Evolutionary conservation across 2,113 vertebrate genomes (phyloP), one percentile per base, ranked within the genome.

Genomic region (Daubentonia madagascariensis): DNA sequence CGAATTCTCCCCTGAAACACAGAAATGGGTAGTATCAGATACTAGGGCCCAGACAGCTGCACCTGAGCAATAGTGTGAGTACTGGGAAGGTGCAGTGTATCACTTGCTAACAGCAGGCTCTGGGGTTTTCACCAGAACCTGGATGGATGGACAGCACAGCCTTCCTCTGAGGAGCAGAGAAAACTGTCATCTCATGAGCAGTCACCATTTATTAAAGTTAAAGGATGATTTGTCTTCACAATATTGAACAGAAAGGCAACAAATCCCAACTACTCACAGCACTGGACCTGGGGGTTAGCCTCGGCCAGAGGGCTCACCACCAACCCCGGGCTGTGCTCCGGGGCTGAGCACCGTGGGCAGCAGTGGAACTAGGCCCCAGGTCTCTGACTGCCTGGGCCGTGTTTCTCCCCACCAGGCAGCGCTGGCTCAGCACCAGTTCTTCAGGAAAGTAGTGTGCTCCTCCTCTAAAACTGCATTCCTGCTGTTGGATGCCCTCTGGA

Each of bases 1-100:
- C 99, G 6, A 98, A 98, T 63, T 99, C 99, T 59, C 99, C 99
- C 99, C 99, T 99, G 95, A 67, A 98, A 98, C 96, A 98, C 57
- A 68, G 96, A 97, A 98, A 80, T 1, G 28, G n/a, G n/a, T 22
- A 43, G 54, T 1, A 18, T 97, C 40, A 91, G 91, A 65, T 8
- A 59, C 25, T 35, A 1, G 28, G 45, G 48, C 18, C 43, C 17
- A 3, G 17, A 9, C 17, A 22, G 70, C 70, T 11, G 4, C 8
- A 6, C 6, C 6, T 32, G 32, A 48, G 52, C 4, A 6, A 30
- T 0, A 14, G 6, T 7, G 0, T 45, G 68, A 14, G 30, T 48
- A 54, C 76, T 3, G 0, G 1, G 12, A 75, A 45, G 61, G 35
- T 68, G 9, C 9, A 37, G 10, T 4, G 25, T 8, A 16, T 30